Evolutionary conservation across 2,888 invertebrate species (phyloP).

Genomic region (Conchocele bisecta): DNA sequence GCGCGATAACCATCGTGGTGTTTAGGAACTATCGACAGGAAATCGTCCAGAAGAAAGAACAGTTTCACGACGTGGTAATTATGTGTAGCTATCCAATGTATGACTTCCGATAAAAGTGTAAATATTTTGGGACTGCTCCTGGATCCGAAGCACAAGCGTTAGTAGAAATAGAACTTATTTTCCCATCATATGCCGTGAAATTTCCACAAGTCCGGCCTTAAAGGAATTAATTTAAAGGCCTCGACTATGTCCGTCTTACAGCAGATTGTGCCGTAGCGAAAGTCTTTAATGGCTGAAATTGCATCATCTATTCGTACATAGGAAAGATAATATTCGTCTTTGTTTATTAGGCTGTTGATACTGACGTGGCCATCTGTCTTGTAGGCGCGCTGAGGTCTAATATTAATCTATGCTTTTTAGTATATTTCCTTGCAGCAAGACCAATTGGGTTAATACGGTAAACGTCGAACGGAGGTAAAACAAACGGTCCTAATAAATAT

Average conservation of each 20-base stretch:
- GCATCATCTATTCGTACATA: no score
- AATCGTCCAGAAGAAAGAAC: slow-evolving; percentile 47
- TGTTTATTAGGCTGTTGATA: slow-evolving; percentile 54
- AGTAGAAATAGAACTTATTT: slow-evolving; percentile 35
- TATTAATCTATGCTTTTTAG: slow-evolving; percentile 41
- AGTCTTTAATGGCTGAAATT: no score
- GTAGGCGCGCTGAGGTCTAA: slow-evolving; percentile 52
- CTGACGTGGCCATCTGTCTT: slow-evolving; percentile 30
- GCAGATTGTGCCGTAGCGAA: slow-evolving; percentile 9
- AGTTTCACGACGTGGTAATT: slow-evolving; percentile 32
- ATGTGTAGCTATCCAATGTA: slow-evolving; percentile 39
- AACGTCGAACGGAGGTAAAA: slow-evolving; percentile 17
- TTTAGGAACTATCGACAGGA: slow-evolving; percentile 23
- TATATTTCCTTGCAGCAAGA: slow-evolving; percentile 46
- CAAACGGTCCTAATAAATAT: slow-evolving; percentile 44
- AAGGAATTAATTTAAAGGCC: slow-evolving; percentile 47
- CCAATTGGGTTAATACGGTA: slow-evolving; percentile 48
- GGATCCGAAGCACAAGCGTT: slow-evolving; percentile 37
- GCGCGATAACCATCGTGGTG: slow-evolving; percentile 18
- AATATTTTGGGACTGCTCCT: slow-evolving; percentile 45
- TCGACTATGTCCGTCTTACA: slow-evolving; percentile 48
- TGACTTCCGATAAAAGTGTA: slow-evolving; percentile 23
- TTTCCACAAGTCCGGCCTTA: slow-evolving; percentile 34
- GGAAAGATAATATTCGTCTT: slow-evolving; percentile 37
- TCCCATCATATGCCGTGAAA: slow-evolving; percentile 44